Base-by-base conservation (phyloP, 2,797 vertebrate species). In the Manis javanica region DNA sequence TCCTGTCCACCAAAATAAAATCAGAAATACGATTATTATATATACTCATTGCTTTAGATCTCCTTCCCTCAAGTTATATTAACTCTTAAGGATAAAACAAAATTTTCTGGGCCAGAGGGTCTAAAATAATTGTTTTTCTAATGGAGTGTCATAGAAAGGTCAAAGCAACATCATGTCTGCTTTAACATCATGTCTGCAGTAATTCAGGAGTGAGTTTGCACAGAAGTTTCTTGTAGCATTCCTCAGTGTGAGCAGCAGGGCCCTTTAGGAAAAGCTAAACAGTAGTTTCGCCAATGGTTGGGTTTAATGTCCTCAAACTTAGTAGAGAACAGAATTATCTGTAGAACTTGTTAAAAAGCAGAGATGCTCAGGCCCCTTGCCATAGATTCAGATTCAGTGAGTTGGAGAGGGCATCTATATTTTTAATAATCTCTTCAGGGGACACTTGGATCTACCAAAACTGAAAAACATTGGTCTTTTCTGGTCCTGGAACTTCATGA, bases 291-390 rank as follows among this genome's bases (percentile, higher is more conserved):
- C 77, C 69, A 24, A 8, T 26, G n/a, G 10, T 7, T 87, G n/a
- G 5, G 34, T 68, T 39, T 34, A 53, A 84, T 6, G 21, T 68
- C 66, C 26, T 61, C 7, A 7, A 39, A 7, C 61, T 87, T 74
- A 37, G n/a, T 21, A 6, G 23, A 24, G 29, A 34, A 59, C 51
- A 72, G 29, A 95, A 96, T 86, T 77, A 64, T 55, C 57, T 91
- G 71, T 46, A 49, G 61, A 95, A 78, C 51, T 87, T 57, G 64
- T 94, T 91, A 87, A 84, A 82, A 82, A 15, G 63, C 55, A 34
- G 11, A 59, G 88, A 55, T 49, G 10, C 53, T 57, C 29, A 55
- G 69, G 66, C 4, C 42, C 53, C 21, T 63, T 87, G 79, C 34
- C 71, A 83, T 26, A 66, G 69, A 55, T 53, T 86, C 31, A 78